Evolutionary conservation across 1,140 invertebrate genomes (phyloP).

Genomic region (Nasonia giraulti): DNA sequence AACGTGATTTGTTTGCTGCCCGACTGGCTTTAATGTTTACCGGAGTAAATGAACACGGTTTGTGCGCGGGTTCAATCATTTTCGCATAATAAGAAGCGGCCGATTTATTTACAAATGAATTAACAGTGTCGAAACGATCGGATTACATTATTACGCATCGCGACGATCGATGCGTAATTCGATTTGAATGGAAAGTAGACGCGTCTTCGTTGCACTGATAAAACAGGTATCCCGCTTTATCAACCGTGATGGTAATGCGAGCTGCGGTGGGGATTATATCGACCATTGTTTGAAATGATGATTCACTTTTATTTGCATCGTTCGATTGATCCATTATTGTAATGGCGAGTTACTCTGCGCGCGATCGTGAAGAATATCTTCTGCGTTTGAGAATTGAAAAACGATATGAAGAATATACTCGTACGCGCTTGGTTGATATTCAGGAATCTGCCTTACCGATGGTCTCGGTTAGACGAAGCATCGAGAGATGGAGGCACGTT

Average conservation of each 20-base stretch:
- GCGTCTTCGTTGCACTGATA: not conserved
- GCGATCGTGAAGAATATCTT: no score
- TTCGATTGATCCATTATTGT: no score
- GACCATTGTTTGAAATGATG: no score
- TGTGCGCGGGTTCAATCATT: not conserved
- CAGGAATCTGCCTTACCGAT: slow-evolving; percentile 33
- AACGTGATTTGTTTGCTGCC: not conserved
- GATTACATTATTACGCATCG: no score
- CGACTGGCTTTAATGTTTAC: not conserved
- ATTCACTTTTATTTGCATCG: no score
- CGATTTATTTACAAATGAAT: not conserved
- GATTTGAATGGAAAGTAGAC: no score
- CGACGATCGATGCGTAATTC: no score
- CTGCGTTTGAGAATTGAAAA: no score
- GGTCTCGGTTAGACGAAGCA: not conserved
- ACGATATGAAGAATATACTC: no score
- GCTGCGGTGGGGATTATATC: no score
- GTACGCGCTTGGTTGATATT: not conserved
- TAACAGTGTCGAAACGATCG: not conserved
- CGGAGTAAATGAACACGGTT: not conserved
- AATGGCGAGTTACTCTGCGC: no score
- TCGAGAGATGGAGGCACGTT: slow-evolving; percentile 22
- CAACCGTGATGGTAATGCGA: not conserved
- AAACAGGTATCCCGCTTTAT: not conserved
- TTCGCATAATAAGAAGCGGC: not conserved